Conservation (phyloP, 2,113 vertebrate species). For the Hydrochoerus hydrochaeris region DNA sequence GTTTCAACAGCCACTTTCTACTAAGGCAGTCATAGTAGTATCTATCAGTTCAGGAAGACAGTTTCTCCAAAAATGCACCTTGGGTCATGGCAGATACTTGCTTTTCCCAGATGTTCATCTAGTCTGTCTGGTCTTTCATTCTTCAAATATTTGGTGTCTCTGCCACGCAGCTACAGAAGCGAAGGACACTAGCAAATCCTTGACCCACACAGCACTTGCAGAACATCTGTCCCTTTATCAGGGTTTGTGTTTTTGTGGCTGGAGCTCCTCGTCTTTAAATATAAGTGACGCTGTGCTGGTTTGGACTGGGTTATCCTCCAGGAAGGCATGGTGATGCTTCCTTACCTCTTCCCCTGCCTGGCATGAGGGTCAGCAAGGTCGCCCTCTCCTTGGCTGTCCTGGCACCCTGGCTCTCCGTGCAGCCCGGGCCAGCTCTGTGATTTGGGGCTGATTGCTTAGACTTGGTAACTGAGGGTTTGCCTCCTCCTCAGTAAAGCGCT, state of each 20-base stretch:
- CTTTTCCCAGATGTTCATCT: not conserved
- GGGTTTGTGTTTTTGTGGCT: not conserved
- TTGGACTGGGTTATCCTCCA: not conserved
- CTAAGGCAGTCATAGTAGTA: not conserved
- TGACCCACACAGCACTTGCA: not conserved
- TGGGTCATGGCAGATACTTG: not conserved
- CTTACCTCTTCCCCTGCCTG: not conserved
- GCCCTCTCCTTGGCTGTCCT: not conserved
- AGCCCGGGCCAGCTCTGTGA: rapidly evolving
- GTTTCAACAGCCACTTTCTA: not conserved
- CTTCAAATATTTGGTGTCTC: not conserved
- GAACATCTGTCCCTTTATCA: not conserved
- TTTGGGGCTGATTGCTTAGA: not conserved
- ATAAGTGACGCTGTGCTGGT: not conserved
- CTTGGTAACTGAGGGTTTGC: not conserved
- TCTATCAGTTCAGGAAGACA: not conserved
- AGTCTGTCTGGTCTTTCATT: not conserved
- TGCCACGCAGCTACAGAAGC: not conserved
- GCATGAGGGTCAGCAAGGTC: not conserved
- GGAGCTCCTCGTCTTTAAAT: not conserved
- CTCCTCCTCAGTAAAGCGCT: not conserved
- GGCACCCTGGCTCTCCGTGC: not conserved
- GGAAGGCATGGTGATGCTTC: not conserved
- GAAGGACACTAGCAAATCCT: not conserved
- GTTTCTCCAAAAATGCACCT: not conserved